phyloP scores from a whole-genome alignment of 2,113 vertebrate genomes.

The Psammodynastes pulverulentus region DNA sequence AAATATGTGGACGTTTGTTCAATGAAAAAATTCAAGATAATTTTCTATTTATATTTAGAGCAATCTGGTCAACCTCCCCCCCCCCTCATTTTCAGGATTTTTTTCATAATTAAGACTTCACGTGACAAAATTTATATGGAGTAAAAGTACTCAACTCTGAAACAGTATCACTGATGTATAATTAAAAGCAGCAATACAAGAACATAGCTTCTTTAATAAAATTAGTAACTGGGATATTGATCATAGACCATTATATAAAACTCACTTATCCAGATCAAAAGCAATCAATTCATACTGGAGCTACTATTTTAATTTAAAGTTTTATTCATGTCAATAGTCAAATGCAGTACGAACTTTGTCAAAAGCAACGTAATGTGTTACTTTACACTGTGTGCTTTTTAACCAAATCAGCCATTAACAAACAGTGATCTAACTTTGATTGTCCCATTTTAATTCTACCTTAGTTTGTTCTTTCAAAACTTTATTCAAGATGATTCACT shows the following conservation, averaged over 20 bases:
- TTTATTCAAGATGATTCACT: background rate
- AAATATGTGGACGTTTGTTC: background rate
- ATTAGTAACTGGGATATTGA: background rate
- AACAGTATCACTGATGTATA: background rate
- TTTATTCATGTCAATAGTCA: background rate
- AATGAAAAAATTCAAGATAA: background rate
- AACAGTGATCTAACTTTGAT: background rate
- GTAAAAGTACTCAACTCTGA: background rate
- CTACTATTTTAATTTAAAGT: background rate
- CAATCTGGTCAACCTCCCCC: background rate
- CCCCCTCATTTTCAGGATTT: background rate
- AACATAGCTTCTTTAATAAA: background rate
- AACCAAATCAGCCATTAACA: background rate
- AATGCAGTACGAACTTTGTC: background rate
- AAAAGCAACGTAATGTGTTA: background rate
- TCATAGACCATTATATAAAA: background rate
- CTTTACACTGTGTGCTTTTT: background rate
- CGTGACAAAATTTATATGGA: background rate
- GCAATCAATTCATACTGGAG: background rate
- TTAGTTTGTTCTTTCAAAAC: background rate
- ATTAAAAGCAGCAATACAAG: background rate
- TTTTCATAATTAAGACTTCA: background rate
- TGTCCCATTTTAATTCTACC: background rate
- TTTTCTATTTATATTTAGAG: background rate
- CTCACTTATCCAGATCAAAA: background rate